Conservation (phyloP, 2,888 invertebrate species). For the Apoda limacodes region DNA sequence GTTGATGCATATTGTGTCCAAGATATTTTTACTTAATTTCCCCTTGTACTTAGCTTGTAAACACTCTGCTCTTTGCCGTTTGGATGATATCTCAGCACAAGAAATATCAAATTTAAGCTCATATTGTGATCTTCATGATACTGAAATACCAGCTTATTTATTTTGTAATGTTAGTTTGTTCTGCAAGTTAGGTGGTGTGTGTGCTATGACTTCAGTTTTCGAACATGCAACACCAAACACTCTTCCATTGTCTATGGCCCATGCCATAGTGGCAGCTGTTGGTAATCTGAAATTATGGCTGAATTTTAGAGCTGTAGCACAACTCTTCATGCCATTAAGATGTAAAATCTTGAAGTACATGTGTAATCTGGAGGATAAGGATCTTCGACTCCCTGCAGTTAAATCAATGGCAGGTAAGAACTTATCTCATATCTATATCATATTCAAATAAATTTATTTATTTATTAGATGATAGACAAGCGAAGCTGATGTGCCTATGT, state of each 20-base stretch:
- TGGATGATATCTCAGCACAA: constrained; percentile 86
- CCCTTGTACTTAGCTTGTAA: constrained; percentile 90
- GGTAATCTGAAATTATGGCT: constrained; percentile 95
- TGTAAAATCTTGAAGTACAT: constrained; percentile 91
- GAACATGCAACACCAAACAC: constrained; percentile 78
- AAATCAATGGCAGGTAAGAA: constrained; percentile 91
- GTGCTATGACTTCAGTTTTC: constrained; percentile 89
- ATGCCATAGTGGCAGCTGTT: constrained; percentile 91
- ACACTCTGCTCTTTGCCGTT: constrained; percentile 82
- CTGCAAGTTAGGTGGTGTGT: constrained; percentile 91
- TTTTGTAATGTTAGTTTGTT: constrained; percentile 93
- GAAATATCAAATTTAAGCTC: constrained; percentile 83
- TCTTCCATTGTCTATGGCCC: constrained; percentile 89
- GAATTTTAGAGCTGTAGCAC: constrained; percentile 90
- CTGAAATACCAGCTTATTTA: constrained; percentile 91
- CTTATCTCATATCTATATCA: too few species aligned
- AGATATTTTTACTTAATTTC: constrained; percentile 89
- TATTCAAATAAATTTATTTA: neutral
- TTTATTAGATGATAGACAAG: too few species aligned
- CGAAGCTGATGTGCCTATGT: too few species aligned
- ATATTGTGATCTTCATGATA: constrained; percentile 93
- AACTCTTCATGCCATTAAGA: constrained; percentile 88
- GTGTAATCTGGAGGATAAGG: constrained; percentile 93
- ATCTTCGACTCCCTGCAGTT: constrained; percentile 87
- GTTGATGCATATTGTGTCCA: constrained; percentile 87